phyloP scores from a whole-genome alignment of 2,888 invertebrate species.

The Elegia similella region DNA sequence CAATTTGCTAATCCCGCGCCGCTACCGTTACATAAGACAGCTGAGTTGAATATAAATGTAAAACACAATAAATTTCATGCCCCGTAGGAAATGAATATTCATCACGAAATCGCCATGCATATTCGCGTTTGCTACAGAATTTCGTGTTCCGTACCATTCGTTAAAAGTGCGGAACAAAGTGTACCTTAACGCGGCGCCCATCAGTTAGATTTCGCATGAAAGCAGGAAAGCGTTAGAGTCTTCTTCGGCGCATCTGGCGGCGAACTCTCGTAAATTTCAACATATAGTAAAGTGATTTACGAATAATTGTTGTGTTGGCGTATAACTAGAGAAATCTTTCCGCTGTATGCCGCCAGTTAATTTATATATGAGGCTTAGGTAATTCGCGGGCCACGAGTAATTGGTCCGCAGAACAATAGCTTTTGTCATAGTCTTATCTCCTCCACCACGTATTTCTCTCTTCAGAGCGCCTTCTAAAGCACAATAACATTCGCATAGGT shows the following conservation, averaged over 20 bases:
- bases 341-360: slow-evolving; percentile 80
- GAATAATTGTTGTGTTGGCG: slow-evolving; percentile 82
- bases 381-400: slow-evolving; percentile 80
- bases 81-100: slow-evolving; percentile 82
- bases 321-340: slow-evolving; percentile 82
- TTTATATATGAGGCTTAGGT: slow-evolving; percentile 82
- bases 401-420: slow-evolving; percentile 80
- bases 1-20: slow-evolving; percentile 79
- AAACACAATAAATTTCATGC: slow-evolving; percentile 83
- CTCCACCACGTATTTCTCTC: slow-evolving; percentile 69
- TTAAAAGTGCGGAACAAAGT: slow-evolving; percentile 45
- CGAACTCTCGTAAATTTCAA: slow-evolving; percentile 79
- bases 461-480: slow-evolving; percentile 60
- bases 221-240: slow-evolving; percentile 45
- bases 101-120: slow-evolving; percentile 82
- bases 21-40: slow-evolving; percentile 81
- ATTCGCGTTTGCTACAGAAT: slow-evolving; percentile 77
- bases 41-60: slow-evolving; percentile 82
- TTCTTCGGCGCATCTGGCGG: slow-evolving; percentile 56
- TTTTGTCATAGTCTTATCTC: slow-evolving; percentile 80
- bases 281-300: slow-evolving; percentile 83
- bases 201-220: slow-evolving; percentile 60
- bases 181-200: slow-evolving; percentile 53
- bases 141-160: slow-evolving; percentile 62
- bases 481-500: slow-evolving; percentile 63